These are phyloP conservation scores for Pterobdella sp. DNA, from an alignment of 2,888 invertebrate genomes.

Conservation along the genomic window DNA sequence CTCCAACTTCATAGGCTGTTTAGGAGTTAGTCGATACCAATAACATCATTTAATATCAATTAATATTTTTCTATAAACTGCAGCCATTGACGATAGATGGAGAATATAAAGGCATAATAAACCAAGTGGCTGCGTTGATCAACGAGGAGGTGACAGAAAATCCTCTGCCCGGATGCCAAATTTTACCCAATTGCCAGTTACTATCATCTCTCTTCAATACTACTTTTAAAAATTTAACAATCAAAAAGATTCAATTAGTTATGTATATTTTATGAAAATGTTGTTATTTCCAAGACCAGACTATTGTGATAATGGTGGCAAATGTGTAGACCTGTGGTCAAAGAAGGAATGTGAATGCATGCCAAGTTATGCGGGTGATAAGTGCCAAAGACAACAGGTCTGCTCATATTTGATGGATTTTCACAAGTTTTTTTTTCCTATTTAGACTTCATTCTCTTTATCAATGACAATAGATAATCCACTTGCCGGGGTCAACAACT, in stretches of 20 bases:
- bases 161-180: neutral
- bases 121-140: neutral
- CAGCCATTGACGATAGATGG: neutral
- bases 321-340: conserved; percentile 44
- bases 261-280: too few relatives aligned
- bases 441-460: neutral
- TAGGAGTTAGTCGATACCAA: conserved; percentile 42
- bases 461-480: conserved; percentile 37
- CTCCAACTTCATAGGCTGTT: conserved; percentile 42
- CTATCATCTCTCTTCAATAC: conserved; percentile 33
- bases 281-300: conserved; percentile 68
- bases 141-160: conserved; percentile 3
- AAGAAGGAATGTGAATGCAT: conserved; percentile 41
- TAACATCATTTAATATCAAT: neutral
- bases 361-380: conserved; percentile 40
- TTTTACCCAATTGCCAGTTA: conserved; percentile 32
- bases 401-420: neutral
- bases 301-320: conserved; percentile 44
- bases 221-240: conserved; percentile 58
- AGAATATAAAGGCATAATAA: neutral
- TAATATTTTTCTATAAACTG: neutral
- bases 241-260: too few relatives aligned
- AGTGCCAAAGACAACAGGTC: conserved; percentile 39
- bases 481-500: conserved; percentile 38
- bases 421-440: neutral